Evolutionary conservation across 2,113 vertebrate genomes (phyloP).

Genomic region (Mesembrinibis cayennensis): DNA sequence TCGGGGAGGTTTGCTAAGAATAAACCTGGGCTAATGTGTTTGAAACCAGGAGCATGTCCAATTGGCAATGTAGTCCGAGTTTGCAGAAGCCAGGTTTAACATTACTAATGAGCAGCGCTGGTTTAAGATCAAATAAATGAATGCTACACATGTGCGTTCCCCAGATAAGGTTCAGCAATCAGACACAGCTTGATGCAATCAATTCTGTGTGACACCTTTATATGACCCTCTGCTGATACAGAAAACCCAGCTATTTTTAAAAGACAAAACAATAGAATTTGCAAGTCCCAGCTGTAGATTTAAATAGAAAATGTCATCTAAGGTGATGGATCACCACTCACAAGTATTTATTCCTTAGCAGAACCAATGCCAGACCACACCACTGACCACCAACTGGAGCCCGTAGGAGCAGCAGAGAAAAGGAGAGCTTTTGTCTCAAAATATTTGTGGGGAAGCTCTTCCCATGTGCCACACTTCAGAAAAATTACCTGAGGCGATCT

Average conservation of each 20-base stretch:
- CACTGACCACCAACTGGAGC: background rate
- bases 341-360: background rate
- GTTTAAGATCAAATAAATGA: background rate
- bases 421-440: background rate
- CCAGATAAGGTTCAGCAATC: background rate
- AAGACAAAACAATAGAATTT: background rate
- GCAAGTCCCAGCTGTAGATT: background rate
- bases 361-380: background rate
- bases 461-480: background rate
- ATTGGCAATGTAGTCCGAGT: background rate
- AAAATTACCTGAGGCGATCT: background rate
- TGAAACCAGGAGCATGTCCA: background rate
- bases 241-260: background rate
- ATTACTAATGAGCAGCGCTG: background rate
- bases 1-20: background rate
- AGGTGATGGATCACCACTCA: background rate
- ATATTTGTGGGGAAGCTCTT: background rate
- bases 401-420: background rate
- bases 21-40: background rate
- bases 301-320: background rate
- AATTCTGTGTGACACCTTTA: background rate
- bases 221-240: background rate
- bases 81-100: background rate
- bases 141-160: background rate
- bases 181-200: background rate